Evolutionary conservation across 1,140 invertebrate species (phyloP), one percentile per base, ranked within the genome.

Genomic region (Pollicipes pollicipes): DNA sequence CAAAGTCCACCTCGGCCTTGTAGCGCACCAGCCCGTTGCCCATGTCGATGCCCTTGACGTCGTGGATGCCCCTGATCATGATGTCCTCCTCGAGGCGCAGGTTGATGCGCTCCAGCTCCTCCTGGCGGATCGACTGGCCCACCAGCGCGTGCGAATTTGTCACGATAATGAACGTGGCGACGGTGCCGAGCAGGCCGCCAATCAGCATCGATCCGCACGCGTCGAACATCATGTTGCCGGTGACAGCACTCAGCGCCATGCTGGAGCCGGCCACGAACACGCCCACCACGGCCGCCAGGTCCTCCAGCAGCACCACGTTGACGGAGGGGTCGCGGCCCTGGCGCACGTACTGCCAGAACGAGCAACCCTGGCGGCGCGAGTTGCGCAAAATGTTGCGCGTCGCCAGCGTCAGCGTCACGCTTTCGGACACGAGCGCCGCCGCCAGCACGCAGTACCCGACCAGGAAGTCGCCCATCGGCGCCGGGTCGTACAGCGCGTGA

Each of bases 11-110:
- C 83, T 99, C 96, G 68, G 97, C 96, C 84, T 99, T 99, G 80
- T 98, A 99, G 75, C 95, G 69, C 6, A 76, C 76, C 66, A 91
- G 82, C 76, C 85, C 89, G 78, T 90, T 94, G 24, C 95, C 96
- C 85, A 98, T 94, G 79, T 97, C 93, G 73, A 97, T 98, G 68
- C 96, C 95, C 82, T 99, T 99, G 0, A 98, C 94, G 80, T 99
- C 97, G 79, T 98, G 90, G 75, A 98, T 93, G 6, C 94, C 94
- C 78, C 95, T 85, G 68, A 98, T 93, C 92, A 98, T 97, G 64
- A 97, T 88, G 82, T 98, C 95, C 74, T 87, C 85, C 82, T 98
- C 95, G 70, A 99, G 81, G 75, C 91, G 88, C 68, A 86, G 79
- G 79, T 97, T 97, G 45, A 99, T 97, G 78, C 88, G 88, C 75